Conservation (phyloP, 2,113 vertebrate species). For the Alethe diademata region DNA sequence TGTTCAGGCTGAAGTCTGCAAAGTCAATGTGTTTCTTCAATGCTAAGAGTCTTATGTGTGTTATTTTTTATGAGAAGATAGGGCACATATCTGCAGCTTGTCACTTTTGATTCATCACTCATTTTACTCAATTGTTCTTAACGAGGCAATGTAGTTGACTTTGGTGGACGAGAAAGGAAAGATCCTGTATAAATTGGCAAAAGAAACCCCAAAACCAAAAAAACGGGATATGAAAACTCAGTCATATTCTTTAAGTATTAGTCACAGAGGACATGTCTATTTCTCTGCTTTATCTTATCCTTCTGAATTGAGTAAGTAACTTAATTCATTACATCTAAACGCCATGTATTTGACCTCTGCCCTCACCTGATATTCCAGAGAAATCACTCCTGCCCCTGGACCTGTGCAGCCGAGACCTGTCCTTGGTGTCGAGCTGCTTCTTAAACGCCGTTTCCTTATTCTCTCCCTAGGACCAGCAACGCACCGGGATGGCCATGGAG, state of each 20-base stretch:
- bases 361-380: background rate
- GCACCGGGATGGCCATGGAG: background rate
- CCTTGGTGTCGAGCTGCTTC: accelerated
- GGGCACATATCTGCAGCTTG: background rate
- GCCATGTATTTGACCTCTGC: background rate
- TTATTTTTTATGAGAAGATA: background rate
- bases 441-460: no score
- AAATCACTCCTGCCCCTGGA: background rate
- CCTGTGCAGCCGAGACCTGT: accelerated
- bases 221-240: background rate
- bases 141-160: background rate
- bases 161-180: background rate
- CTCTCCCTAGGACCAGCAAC: accelerated
- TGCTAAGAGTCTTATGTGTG: accelerated
- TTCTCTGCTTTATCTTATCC: background rate
- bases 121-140: background rate
- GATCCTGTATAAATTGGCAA: background rate
- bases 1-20: background rate
- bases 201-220: background rate
- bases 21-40: background rate
- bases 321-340: background rate
- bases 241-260: background rate
- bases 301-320: background rate
- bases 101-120: background rate
- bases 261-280: background rate